Evolutionary conservation across 2,113 vertebrate species (phyloP), one percentile per base, ranked within the genome.

Genomic region (Alosa alosa): DNA sequence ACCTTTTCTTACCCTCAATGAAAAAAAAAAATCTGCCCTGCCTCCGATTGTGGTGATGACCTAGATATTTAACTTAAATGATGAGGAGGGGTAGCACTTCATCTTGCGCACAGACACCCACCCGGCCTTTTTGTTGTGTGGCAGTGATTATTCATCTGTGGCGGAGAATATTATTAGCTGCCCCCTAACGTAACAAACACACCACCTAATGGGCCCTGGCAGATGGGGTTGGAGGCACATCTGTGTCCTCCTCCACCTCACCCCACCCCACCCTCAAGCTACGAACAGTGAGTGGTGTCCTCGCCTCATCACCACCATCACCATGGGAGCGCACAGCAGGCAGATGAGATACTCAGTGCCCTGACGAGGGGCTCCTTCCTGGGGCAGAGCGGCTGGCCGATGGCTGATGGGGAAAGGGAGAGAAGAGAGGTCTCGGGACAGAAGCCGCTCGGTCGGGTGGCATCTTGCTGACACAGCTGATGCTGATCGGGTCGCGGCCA

Each of bases 1-100:
- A 85, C 84, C 81, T 52, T 84, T 84, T 82, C 84, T n/a, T 44
- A 46, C 45, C 82, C 39, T 85, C 47, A 1, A 52, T 47, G 50
- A 81, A 60, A 85, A n/a, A 83, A 75, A 72, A 72, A 36, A 36
- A 10, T 20, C 20, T 64, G 57, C 22, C 31, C 31, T 78, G 72
- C 31, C 31, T 36, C 13, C 31, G 4, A 78, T 78, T 39, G 31
- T 39, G 31, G 72, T 13, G 3, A 36, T 18, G 72, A 36, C 72
- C 72, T 36, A 78, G 72, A 78, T 78, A 39, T 78, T 78, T 39
- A 78, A 31, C 13, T 78, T 36, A 39, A 78, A 78, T 78, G 13
- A 78, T 78, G 72, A 78, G 72, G 11, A 39, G 11, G 72, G 25
- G 72, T 39, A 78, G 10, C 72, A 17, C 39, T 78, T 31, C 72